Percentiles rank a stretch among this genome's conserved stretches.
These are phyloP conservation scores for Hoplostethus mediterraneus DNA, from an alignment of 2,797 vertebrate species.

Conservation along the genomic window DNA sequence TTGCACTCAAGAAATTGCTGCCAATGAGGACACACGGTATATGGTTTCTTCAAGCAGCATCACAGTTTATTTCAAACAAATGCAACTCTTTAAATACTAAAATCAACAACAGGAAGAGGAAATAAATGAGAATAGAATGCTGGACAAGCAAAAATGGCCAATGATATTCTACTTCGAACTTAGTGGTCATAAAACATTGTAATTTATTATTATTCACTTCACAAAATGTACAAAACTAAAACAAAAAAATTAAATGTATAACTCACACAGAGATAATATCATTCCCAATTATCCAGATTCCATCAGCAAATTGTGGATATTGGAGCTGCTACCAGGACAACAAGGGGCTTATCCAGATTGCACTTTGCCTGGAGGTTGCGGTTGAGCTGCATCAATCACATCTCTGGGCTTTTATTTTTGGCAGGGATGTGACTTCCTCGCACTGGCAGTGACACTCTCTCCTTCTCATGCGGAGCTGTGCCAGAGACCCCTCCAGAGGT, in stretches of 20 bases:
- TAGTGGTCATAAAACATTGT: too few species aligned
- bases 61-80: neutral
- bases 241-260: neutral
- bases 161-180: too few species aligned
- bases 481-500: constrained; percentile 67
- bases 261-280: constrained; percentile 37
- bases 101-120: neutral
- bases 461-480: constrained; percentile 22
- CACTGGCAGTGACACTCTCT: constrained; percentile 32
- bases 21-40: too few species aligned
- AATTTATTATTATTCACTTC: neutral
- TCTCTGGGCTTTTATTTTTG: constrained; percentile 53
- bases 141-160: neutral
- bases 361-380: constrained; percentile 55
- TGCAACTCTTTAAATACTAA: neutral
- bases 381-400: constrained; percentile 76
- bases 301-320: constrained; percentile 66
- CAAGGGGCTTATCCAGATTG: constrained; percentile 59
- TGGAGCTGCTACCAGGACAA: constrained; percentile 35
- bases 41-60: neutral
- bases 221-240: neutral
- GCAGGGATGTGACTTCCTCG: constrained; percentile 30
- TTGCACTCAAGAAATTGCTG: neutral
- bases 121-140: neutral
- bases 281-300: constrained; percentile 31